Evolutionary conservation across 2,113 vertebrate genomes (phyloP).

Genomic region (Toxotes jaculatrix): DNA sequence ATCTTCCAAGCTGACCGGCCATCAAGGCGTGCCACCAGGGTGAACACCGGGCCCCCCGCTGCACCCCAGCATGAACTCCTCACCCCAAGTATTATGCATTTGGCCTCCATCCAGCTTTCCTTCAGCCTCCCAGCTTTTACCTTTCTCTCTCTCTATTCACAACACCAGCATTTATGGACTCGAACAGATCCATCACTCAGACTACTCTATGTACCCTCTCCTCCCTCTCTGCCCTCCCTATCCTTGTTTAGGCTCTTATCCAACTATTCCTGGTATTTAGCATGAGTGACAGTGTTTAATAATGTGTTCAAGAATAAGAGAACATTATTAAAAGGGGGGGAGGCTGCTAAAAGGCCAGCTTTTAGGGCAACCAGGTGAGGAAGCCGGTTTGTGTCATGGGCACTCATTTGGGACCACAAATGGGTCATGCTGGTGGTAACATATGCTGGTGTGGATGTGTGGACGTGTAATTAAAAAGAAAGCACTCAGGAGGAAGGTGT

Average conservation of each 20-base stretch:
- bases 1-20: conserved; percentile 52
- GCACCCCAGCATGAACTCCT: conserved; percentile 77
- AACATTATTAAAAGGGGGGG: conserved; percentile 75
- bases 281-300: conserved; percentile 86
- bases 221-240: neutral
- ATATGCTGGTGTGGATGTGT: neutral
- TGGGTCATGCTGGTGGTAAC: neutral
- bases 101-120: conserved; percentile 76
- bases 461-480: conserved; percentile 39
- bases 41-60: conserved; percentile 49
- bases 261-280: conserved; percentile 84
- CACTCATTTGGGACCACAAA: neutral
- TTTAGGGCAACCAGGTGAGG: conserved; percentile 61
- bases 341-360: conserved; percentile 60
- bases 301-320: conserved; percentile 82
- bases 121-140: conserved; percentile 69
- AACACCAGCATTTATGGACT: conserved; percentile 76
- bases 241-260: conserved; percentile 67
- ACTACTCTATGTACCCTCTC: conserved; percentile 44
- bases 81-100: conserved; percentile 74
- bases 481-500: conserved; percentile 38
- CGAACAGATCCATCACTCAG: conserved; percentile 74
- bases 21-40: conserved; percentile 43
- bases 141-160: conserved; percentile 66
- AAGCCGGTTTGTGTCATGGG: neutral